A percentile compares a stretch with the other conserved stretches of the same genome.
phyloP scores from a whole-genome alignment of 1,140 invertebrate genomes.

The Battus philenor region DNA sequence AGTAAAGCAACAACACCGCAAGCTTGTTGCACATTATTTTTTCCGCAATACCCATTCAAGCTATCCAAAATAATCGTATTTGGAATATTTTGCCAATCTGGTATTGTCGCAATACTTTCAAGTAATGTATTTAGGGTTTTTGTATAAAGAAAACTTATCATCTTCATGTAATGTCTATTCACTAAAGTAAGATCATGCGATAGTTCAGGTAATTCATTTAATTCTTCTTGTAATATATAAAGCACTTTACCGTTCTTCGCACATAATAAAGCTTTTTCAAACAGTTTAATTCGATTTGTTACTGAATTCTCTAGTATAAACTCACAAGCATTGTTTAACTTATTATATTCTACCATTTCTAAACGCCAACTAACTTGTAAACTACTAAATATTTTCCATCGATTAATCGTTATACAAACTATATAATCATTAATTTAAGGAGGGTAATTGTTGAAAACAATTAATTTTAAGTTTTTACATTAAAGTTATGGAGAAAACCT shows the following conservation, averaged over 20 bases:
- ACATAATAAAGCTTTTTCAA: conserved; percentile 43
- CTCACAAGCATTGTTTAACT: conserved; percentile 13
- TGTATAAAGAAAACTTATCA: conserved; percentile 62
- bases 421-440: too few species aligned
- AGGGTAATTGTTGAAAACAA: too few species aligned
- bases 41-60: conserved; percentile 42
- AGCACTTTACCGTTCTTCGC: conserved; percentile 56
- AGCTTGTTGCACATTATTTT: conserved; percentile 41
- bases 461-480: too few species aligned
- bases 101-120: conserved; percentile 46
- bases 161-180: conserved; percentile 59
- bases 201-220: conserved; percentile 52
- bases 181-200: conserved; percentile 50
- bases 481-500: too few species aligned
- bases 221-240: conserved; percentile 56
- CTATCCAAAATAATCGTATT: conserved; percentile 56
- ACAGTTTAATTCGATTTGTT: conserved; percentile 46
- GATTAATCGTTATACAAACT: too few species aligned
- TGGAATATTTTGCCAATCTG: conserved; percentile 61
- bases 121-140: conserved; percentile 40
- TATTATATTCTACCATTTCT: too few species aligned
- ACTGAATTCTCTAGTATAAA: conserved; percentile 38
- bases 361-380: too few species aligned
- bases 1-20: conserved; percentile 54
- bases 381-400: too few species aligned